Base-by-base conservation (phyloP, 2,113 vertebrate genomes). In the Ceratotherium simum region DNA sequence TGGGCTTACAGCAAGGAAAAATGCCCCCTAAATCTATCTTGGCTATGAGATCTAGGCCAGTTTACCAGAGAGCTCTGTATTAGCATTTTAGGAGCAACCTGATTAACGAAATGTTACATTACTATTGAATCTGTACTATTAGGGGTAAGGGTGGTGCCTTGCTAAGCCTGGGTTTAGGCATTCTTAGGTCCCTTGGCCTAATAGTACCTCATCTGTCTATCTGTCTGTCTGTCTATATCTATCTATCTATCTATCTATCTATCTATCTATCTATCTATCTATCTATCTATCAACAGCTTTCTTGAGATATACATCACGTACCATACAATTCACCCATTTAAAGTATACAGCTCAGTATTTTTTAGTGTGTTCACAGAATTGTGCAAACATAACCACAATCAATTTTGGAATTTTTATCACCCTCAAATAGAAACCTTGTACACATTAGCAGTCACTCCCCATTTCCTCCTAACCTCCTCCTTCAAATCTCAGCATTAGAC, bases 381-480 rank as follows among this genome's bases (percentile, higher is more conserved):
- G 39, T 62, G 7, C 9, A 91, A 85, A 54, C 51, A 85, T n/a
- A 85, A 84, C 33, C 62, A 95, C 69, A 70, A 21, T 25, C 20
- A 3, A 95, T 62, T 95, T 85, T 79, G 70, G 80, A 60, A 85
- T 95, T 51, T 86, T 91, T 86, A 33, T 79, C 72, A 79, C 14
- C 33, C 51, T 42, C 9, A 31, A 17, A 91, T 78, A 56, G 56
- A 90, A 69, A 51, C 27, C 13, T 91, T 85, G 62, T 86, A 46
- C 33, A 80, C 72, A 62, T 85, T 79, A 79, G 20, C 36, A 84
- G 88, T 70, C 51, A 86, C 31, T 78, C 39, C 16, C 6, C 42
- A 65, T 91, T 75, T 85, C 25, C 64, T 76, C 33, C 42, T 39
- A 60, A 87, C 48, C 56, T 64, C 46, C 11, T 58, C 72, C 10